Base-by-base conservation (phyloP, 2,888 invertebrate species). In the Oscheius sp. region DNA sequence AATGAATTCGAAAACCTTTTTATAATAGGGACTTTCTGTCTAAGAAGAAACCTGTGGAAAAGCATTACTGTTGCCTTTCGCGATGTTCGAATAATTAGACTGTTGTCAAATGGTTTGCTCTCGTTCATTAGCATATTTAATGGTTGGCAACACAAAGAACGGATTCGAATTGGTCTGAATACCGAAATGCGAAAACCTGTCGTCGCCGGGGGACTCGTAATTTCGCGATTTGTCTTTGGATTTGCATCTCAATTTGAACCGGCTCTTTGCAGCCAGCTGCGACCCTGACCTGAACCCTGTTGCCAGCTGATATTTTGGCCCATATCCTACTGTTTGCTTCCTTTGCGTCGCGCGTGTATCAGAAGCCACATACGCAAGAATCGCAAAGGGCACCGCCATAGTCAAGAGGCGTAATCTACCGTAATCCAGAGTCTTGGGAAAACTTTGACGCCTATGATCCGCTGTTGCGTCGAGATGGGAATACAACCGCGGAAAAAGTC, bases 161-260 rank as follows among this genome's bases (percentile, higher is more conserved):
- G 48, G 55, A 68, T 68, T 68, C 55, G 68, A 68, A 68, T 13
- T 35, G 42, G 35, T 37, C 68, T 53, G 68, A 53, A 68, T 68
- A 37, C 35, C 32, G 68, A 68, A 53, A 33, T 29, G 53, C 4
- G 29, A 32, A 63, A 68, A 68, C 68, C 68, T 68, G 68, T 68
- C 68, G 35, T 11, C 35, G 59, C 33, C 50, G 7, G 53, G 66
- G 32, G 66, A 66, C 51, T 66, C 66, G 53, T 66, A 66, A 66
- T 66, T 66, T 42, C 13, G 47, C 63, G 63, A 66, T 66, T 66
- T 37, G 33, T 32, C 33, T 63, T 47, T n/a, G n/a, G 21, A 63
- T 63, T 63, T 63, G 63, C 63, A 63, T 48, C 42, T 42, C 37
- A 29, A 63, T 63, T 63, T 63, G 21, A 63, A 63, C 60, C 60